phyloP scores from a whole-genome alignment of 2,113 vertebrate species.

The Caloenas nicobarica region DNA sequence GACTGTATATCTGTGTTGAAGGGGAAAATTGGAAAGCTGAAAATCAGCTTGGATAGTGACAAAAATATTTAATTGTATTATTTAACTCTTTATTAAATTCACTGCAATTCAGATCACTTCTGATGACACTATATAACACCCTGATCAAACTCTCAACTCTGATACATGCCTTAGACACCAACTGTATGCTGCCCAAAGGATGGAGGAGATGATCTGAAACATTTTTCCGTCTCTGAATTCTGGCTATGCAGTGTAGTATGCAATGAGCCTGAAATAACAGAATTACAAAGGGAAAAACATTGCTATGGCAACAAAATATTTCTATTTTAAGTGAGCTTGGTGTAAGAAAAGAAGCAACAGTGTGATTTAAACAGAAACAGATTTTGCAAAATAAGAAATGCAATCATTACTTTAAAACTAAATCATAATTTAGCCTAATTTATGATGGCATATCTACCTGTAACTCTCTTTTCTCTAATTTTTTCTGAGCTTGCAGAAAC shows the following conservation, averaged over 20 bases:
- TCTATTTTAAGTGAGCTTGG: conserved; percentile 46
- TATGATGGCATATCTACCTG: not conserved
- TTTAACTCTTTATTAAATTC: not conserved
- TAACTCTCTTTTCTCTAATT: not conserved
- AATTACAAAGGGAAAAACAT: conserved; percentile 53
- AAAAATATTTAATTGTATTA: not conserved
- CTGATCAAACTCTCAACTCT: not conserved
- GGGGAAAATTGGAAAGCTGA: not conserved
- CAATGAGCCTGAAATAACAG: conserved; percentile 44
- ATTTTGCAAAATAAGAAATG: conserved; percentile 32
- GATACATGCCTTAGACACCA: not conserved
- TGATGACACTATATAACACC: not conserved
- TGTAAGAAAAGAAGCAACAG: conserved; percentile 38
- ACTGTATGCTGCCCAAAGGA: not conserved
- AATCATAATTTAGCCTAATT: not conserved
- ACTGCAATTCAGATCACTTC: not conserved
- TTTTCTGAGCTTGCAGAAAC: conserved; percentile 10
- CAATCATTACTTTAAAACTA: not conserved
- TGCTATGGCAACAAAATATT: conserved; percentile 68
- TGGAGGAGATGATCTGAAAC: not conserved
- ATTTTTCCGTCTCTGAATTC: not conserved
- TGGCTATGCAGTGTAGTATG: not conserved
- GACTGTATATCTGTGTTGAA: not conserved
- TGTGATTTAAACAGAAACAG: conserved; percentile 61
- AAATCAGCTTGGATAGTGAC: not conserved